Evolutionary conservation across 2,797 vertebrate species (phyloP).

Genomic region (Neoniphon sammara): DNA sequence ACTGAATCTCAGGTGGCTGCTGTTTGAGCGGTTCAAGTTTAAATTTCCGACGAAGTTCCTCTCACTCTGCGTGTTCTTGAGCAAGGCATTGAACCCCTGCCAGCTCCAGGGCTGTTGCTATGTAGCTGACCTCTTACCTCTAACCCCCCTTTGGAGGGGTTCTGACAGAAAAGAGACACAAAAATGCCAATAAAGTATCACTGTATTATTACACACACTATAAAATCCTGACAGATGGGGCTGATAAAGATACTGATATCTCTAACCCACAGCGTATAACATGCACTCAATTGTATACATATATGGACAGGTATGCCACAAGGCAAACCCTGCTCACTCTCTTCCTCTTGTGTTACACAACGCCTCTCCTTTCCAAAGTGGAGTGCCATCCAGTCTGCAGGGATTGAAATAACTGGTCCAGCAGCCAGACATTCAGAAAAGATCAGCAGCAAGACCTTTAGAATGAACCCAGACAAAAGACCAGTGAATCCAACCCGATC

Average conservation of each 20-base stretch:
- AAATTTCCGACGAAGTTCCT: no score
- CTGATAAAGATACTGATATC: neutral
- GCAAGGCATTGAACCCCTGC: no score
- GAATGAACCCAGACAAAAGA: conserved; percentile 42
- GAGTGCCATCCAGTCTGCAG: neutral
- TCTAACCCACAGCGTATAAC: neutral
- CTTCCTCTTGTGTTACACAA: conserved; percentile 9
- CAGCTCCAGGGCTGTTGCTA: no score
- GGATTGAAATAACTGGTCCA: conserved; percentile 34
- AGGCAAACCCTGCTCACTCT: neutral
- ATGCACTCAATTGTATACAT: neutral
- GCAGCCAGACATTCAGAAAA: conserved; percentile 18
- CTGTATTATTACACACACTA: no score
- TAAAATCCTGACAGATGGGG: neutral
- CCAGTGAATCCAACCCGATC: neutral
- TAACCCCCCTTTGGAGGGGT: no score
- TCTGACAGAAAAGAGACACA: no score
- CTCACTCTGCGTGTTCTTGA: no score
- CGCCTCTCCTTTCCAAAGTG: neutral
- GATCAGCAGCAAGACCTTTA: conserved; percentile 38
- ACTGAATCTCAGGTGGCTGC: no score
- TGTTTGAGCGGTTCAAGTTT: no score
- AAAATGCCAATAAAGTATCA: no score
- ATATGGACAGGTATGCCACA: conserved; percentile 2
- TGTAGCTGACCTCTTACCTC: no score